Evolutionary conservation across 2,888 invertebrate species (phyloP).

Genomic region (Physocephala rufipes): DNA sequence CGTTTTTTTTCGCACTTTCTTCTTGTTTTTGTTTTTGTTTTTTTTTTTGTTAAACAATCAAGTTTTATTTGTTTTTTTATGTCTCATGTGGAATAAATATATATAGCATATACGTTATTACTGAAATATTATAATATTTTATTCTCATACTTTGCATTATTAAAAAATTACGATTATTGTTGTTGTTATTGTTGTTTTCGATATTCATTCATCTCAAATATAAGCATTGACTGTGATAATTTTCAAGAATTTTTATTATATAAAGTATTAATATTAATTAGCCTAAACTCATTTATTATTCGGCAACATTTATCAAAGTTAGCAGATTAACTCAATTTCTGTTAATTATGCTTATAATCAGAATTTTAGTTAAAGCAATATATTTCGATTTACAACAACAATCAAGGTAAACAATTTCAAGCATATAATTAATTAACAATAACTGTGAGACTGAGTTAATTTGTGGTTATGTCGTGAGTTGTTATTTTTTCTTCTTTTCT

Average conservation of each 20-base stretch:
- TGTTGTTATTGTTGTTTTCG: conserved; percentile 8
- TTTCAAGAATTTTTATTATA: background rate
- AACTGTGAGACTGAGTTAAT: too few relatives aligned
- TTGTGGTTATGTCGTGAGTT: too few relatives aligned
- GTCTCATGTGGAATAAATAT: conserved; percentile 34
- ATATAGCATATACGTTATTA: conserved; percentile 4
- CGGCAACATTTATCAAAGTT: background rate
- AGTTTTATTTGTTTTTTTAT: conserved; percentile 20
- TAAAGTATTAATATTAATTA: too few relatives aligned
- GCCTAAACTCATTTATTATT: background rate
- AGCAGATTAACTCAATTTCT: background rate
- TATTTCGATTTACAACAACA: background rate
- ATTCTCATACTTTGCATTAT: conserved; percentile 13
- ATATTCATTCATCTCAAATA: background rate
- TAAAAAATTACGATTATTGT: conserved; percentile 20
- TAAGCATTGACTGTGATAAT: background rate
- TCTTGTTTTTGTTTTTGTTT: conserved; percentile 17
- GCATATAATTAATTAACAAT: background rate
- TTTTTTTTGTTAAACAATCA: conserved; percentile 21
- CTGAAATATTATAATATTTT: too few relatives aligned
- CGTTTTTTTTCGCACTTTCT: too few relatives aligned
- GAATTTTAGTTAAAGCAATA: background rate
- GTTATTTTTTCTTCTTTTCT: too few relatives aligned
- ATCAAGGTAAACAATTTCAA: background rate
- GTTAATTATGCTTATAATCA: background rate